phyloP scores from a whole-genome alignment of 2,888 invertebrate genomes.

The Adelphocoris suturalis region DNA sequence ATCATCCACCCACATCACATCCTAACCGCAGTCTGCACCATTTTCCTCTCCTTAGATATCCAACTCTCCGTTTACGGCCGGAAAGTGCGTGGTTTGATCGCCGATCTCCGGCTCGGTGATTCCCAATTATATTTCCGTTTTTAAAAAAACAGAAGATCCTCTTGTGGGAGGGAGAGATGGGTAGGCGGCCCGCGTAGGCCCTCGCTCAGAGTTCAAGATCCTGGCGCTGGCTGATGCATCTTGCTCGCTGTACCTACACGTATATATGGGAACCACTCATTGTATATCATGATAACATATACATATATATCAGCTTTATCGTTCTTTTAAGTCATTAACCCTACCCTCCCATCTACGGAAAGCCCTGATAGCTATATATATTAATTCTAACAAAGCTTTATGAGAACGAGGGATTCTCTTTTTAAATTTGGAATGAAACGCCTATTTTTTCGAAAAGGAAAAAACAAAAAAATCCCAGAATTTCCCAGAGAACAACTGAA shows the following conservation, averaged over 20 bases:
- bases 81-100: neutral
- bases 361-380: neutral
- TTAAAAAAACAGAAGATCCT: constrained; percentile 17
- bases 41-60: neutral
- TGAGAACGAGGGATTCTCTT: neutral
- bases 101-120: neutral
- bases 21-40: neutral
- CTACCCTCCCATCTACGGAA: neutral
- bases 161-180: constrained; percentile 1
- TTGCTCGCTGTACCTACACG: constrained; percentile 8
- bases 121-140: constrained; percentile 30
- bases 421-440: neutral
- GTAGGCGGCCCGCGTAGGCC: constrained; percentile 25
- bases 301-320: constrained; percentile 15
- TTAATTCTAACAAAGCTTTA: neutral
- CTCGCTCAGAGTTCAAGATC: constrained; percentile 11
- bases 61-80: constrained; percentile 12
- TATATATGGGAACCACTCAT: neutral
- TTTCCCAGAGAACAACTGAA: too few species aligned
- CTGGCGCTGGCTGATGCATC: constrained; percentile 33
- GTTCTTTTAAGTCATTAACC: neutral
- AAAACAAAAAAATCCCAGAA: too few species aligned
- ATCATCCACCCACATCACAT: neutral
- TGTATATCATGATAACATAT: constrained; percentile 7
- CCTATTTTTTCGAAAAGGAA: neutral